Percentiles rank a stretch among this genome's conserved stretches.
Evolutionary conservation across 2,113 vertebrate species (phyloP).

Genomic region (Penelope pileata): DNA sequence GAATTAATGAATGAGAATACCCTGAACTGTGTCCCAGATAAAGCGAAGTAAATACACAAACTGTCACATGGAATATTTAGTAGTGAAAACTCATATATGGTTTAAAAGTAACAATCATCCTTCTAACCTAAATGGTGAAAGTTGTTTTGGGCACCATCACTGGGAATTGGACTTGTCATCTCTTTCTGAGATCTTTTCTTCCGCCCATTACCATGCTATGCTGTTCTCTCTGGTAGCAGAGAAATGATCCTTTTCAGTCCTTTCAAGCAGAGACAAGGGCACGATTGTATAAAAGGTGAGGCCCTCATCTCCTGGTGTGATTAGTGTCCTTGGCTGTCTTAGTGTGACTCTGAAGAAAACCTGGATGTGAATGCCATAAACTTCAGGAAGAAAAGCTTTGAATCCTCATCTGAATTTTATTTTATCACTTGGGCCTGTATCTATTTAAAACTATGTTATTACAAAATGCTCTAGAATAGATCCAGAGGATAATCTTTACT

Average conservation of each 20-base stretch:
- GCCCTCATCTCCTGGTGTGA: neutral
- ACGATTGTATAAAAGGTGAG: neutral
- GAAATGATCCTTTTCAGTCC: neutral
- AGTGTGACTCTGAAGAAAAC: neutral
- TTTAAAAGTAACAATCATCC: neutral
- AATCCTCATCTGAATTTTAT: conserved; percentile 3
- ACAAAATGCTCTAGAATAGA: conserved; percentile 31
- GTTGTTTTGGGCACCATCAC: neutral
- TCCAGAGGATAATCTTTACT: conserved; percentile 41
- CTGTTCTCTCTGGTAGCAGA: neutral
- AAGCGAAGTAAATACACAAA: neutral
- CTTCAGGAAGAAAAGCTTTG: neutral
- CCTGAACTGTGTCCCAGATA: neutral
- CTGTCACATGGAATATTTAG: neutral
- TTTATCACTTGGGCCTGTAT: neutral
- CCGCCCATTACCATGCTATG: neutral
- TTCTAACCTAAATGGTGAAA: neutral
- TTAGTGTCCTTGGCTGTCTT: neutral
- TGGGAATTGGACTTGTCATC: neutral
- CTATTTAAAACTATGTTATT: conserved; percentile 39
- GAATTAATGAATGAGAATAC: neutral
- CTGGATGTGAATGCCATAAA: neutral
- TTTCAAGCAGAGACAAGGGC: neutral
- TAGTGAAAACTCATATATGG: neutral
- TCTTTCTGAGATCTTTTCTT: neutral